Evolutionary conservation across 2,888 invertebrate genomes (phyloP), one percentile per base, ranked within the genome.

Genomic region (Eristalis intricaria): DNA sequence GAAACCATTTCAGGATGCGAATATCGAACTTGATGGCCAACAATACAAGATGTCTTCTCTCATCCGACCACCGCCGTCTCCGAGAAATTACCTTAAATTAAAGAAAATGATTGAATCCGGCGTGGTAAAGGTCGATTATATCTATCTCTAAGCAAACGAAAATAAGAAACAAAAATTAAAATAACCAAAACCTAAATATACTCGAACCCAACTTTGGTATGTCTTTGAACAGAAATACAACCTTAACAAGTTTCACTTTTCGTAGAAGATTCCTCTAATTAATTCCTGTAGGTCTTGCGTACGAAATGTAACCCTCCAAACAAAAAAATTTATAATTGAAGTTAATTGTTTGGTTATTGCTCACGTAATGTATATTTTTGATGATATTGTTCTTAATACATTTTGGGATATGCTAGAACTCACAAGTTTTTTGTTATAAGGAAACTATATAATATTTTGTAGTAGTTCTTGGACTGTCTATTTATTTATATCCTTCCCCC

Each of bases 41-140:
- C 91, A 91, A 68, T 92, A 91, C 89, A 90, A 90, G 89, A 91
- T 92, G 90, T 90, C 91, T 78, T 86, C 90, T 60, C 88, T 92
- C 87, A 90, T 89, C 29, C 90, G 92, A 19, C 93, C 92, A 32
- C 92, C 93, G 68, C 92, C 92, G 32, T 90, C 91, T 29, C 93
- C 93, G 5, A 90, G 83, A 78, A 92, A 92, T 85, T 92, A 91
- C 89, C 88, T 90, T 81, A 91, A 90, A 56, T 90, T 92, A 40
- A 92, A 91, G 83, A 90, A 90, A 75, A 92, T 92, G 92, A 91
- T 92, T 88, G 92, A 92, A 88, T 89, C 90, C 64, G 92, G 92
- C 74, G 90, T 78, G 64, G 82, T 92, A 82, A 91, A 91, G 87
- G 89, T 92, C 22, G 92, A 90, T 84, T 92, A 92, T 90, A 90